A percentile compares a stretch with the other conserved stretches of the same genome.
Conservation (phyloP, 1,140 invertebrate genomes). For the Zeugodacus cucurbitae region DNA sequence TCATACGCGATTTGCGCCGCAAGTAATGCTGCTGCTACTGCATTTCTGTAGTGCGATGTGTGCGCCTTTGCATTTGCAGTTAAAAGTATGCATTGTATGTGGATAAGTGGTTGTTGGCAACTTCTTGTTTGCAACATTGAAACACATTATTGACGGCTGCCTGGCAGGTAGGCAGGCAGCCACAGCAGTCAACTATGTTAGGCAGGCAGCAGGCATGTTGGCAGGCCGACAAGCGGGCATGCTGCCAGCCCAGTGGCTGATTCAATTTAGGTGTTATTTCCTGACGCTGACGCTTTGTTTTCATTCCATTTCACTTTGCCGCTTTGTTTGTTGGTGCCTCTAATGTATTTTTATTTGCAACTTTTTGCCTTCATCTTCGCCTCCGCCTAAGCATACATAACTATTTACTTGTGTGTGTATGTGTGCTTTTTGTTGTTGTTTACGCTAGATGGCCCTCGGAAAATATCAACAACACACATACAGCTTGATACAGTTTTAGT, state of each 20-base stretch:
- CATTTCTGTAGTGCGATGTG: neutral
- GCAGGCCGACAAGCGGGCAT: neutral
- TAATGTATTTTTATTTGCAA: neutral
- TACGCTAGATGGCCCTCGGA: neutral
- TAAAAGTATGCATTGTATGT: conserved; percentile 33
- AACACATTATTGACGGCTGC: conserved; percentile 27
- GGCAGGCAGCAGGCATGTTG: neutral
- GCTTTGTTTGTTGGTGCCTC: neutral
- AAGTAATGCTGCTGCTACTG: neutral
- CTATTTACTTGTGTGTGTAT: neutral
- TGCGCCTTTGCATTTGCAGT: neutral
- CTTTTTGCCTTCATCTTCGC: neutral
- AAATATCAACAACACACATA: neutral
- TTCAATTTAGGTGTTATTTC: conserved; percentile 30
- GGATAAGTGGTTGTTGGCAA: neutral
- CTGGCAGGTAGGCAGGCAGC: neutral
- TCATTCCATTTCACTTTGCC: conserved; percentile 29
- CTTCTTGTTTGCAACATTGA: neutral
- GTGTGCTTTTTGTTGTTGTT: neutral
- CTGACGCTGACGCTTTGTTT: conserved; percentile 19
- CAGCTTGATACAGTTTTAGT: neutral
- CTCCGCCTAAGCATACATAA: neutral
- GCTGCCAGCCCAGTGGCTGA: neutral
- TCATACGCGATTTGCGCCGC: neutral
- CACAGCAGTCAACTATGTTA: neutral